phyloP scores from a whole-genome alignment of 2,113 vertebrate species.

The Myocastor coypus region DNA sequence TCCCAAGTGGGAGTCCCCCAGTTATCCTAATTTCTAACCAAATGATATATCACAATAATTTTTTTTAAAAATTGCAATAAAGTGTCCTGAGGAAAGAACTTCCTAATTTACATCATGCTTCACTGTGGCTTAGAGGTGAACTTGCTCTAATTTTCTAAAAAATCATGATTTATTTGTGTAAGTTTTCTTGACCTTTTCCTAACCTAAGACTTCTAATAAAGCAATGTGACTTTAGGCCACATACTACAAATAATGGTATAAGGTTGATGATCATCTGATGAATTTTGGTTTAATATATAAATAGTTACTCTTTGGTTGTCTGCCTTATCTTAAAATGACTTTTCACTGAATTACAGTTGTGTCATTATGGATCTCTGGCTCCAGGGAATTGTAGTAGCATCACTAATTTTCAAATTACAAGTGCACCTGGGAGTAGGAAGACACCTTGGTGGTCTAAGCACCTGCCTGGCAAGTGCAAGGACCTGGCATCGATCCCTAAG shows the following conservation, averaged over 20 bases:
- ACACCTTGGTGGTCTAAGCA: no score
- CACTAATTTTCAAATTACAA: not conserved
- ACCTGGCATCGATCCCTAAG: no score
- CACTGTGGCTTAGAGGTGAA: not conserved
- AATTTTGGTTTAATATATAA: not conserved
- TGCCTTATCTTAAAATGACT: slow-evolving; percentile 4
- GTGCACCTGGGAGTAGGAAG: no score
- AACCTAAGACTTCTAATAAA: not conserved
- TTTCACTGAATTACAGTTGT: not conserved
- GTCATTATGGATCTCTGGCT: not conserved
- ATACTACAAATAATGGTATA: not conserved
- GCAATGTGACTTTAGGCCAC: not conserved
- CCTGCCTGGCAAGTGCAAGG: no score
- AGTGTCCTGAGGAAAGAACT: not conserved
- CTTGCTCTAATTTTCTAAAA: not conserved
- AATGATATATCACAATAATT: not conserved
- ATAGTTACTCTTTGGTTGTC: not conserved
- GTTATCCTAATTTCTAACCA: slow-evolving; percentile 26
- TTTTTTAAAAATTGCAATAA: not conserved
- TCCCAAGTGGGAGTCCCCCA: no score
- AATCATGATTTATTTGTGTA: not conserved
- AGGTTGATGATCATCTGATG: not conserved
- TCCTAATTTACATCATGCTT: not conserved
- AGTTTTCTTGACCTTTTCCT: not conserved
- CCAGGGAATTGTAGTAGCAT: not conserved